Evolutionary conservation across 2,888 invertebrate genomes (phyloP), one percentile per base, ranked within the genome.

Genomic region (Dinocampus coccinellae): DNA sequence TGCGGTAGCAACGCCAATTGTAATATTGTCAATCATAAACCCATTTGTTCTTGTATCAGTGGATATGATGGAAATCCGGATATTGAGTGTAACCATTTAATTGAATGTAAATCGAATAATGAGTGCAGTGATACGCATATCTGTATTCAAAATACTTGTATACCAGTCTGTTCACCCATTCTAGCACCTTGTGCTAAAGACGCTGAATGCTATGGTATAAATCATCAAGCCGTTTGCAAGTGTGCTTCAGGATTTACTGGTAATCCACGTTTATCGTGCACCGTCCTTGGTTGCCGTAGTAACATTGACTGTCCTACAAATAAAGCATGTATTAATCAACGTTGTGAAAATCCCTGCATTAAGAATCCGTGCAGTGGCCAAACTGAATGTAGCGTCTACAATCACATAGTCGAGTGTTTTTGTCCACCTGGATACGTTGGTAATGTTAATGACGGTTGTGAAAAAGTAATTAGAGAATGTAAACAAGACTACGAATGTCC

Each of bases 1-100:
- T 96, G 96, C 83, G 97, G 96, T 52, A 90, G 93, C 0, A 94
- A 95, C 83, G 93, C 97, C 1, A 93, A 95, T 77, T 97, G 97
- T 84, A 91, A 93, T 81, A 93, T 96, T 75, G 92, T 92, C 86
- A 92, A 94, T 82, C 97, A 97, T 82, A 95, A 95, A 85, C 95
- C 96, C 0, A 92, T 95, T 0, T 97, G 97, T 82, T 93, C 95
- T 0, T 97, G 97, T 85, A 90, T 91, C 73, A 91, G 92, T 81
- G 96, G 95, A 58, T 97, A 91, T 79, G 92, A 95, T 75, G 97
- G 97, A 67, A 95, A 95, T 85, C 94, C 96, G 33, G 93, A 94
- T 81, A 91, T 93, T 10, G 93, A 94, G 80, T 97, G 97, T 84
- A 90, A 91, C 79, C 16, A 78, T 88, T 88, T 88, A 42, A 86